Base-by-base conservation (phyloP, 2,113 vertebrate species). In the Stomatorhinus ivindoensis region DNA sequence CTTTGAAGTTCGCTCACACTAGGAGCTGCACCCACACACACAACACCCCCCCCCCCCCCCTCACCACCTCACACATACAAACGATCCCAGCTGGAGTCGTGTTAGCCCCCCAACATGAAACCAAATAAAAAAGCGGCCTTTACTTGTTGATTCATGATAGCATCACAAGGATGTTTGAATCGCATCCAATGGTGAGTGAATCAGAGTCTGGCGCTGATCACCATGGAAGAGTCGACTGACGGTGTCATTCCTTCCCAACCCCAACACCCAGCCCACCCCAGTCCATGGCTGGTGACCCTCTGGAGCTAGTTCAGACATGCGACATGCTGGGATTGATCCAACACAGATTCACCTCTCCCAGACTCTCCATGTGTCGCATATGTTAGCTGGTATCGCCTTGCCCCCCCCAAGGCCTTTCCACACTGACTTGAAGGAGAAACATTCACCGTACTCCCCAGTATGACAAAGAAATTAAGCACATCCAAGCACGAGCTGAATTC, bases 1-100 rank as follows among this genome's bases (percentile, higher is more conserved):
- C 55, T 73, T 86, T 89, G 83, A 69, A 86, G 82, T 4, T 39
- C 80, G 9, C 83, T 89, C 88, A 47, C 24, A 44, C 39, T 21
- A 44, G 47, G 9, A 86, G 80, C 27, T 35, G 19, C 89, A 48
- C 55, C 51, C 83, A 27, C 83, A 85, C 9, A 85, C 44, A 47
- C 3, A n/a, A 47, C 21, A 10, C 21, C 83, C 76, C 1, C 46
- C 9, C 76, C 24, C 8, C 46, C 4, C 76, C 39, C 3, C 42
- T 10, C 10, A 3, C 19, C 53, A 55, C 55, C 61, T 27, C 9
- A 65, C 61, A 65, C 9, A 65, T n/a, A 27, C n/a, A 13, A 27
- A 65, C 9, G 8, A 86, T n/a, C 44, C 27, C 24, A 47, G 24
- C 83, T 85, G 15, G 44, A 46, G 42, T 48, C 9, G 24, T 44